Evolutionary conservation across 2,113 vertebrate species (phyloP).

Genomic region (Amia ocellicauda): DNA sequence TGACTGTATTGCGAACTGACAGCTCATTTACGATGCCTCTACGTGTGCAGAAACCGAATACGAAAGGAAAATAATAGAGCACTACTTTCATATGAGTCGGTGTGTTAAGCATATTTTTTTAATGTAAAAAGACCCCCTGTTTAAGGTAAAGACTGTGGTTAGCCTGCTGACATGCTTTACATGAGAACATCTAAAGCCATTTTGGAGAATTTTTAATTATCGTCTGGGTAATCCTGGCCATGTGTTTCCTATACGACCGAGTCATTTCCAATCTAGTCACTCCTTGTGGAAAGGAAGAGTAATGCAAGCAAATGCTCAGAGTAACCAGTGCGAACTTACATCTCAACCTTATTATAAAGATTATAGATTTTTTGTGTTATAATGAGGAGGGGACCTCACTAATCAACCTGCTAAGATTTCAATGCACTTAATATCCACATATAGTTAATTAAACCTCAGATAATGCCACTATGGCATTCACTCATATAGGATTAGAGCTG

Average conservation of each 20-base stretch:
- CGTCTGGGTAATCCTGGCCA: conserved; percentile 25
- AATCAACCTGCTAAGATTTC: not conserved
- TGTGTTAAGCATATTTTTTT: conserved; percentile 38
- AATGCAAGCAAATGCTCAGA: too few species aligned
- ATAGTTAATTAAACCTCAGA: not conserved
- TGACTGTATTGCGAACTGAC: too few species aligned
- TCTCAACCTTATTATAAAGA: too few species aligned
- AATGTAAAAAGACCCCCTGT: conserved; percentile 4
- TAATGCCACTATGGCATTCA: not conserved
- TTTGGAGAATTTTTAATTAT: conserved; percentile 21
- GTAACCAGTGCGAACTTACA: too few species aligned
- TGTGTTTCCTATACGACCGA: conserved; percentile 44
- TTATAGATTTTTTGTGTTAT: conserved; percentile 18
- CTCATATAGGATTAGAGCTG: not conserved
- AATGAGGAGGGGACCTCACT: not conserved
- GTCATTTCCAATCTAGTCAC: conserved; percentile 25
- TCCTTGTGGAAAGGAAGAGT: too few species aligned
- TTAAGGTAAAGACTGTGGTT: conserved; percentile 25
- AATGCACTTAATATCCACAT: too few species aligned
- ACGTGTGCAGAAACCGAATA: too few species aligned
- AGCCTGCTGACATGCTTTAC: conserved; percentile 27
- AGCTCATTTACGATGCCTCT: too few species aligned
- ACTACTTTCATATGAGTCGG: too few species aligned
- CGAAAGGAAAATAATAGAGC: too few species aligned
- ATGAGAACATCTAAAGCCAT: conserved; percentile 42